These are phyloP conservation scores for Drosophila mayri DNA, from an alignment of 1,140 invertebrate species.

Conservation along the genomic window DNA sequence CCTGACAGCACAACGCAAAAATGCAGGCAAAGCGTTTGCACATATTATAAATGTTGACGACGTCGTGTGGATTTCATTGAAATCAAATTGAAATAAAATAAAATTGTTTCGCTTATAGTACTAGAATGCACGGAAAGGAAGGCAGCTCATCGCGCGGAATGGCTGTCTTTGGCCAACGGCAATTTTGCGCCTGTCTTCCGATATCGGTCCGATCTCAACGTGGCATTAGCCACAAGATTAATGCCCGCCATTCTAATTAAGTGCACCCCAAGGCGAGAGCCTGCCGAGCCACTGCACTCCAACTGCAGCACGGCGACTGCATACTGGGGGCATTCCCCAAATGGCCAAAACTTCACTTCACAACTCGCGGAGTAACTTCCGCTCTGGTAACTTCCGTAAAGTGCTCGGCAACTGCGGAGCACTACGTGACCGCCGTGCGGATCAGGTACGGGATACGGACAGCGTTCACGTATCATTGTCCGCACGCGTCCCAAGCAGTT, in stretches of 20 bases:
- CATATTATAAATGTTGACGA: constrained; percentile 55
- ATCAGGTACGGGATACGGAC: constrained; percentile 69
- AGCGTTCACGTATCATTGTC: constrained; percentile 69
- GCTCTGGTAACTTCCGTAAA: constrained; percentile 39
- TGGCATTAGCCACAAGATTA: constrained; percentile 75
- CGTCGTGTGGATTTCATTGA: constrained; percentile 69
- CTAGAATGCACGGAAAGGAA: background rate
- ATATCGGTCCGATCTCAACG: constrained; percentile 74
- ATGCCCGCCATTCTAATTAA: constrained; percentile 70
- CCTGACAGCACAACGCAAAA: constrained; percentile 19
- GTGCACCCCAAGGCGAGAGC: constrained; percentile 44
- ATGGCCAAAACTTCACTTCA: constrained; percentile 39
- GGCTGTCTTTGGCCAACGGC: constrained; percentile 46
- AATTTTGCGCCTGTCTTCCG: constrained; percentile 75
- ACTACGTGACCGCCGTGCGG: constrained; percentile 56
- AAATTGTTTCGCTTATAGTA: constrained; percentile 37
- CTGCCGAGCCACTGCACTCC: constrained; percentile 2
- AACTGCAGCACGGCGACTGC: constrained; percentile 5
- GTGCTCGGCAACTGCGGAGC: constrained; percentile 63
- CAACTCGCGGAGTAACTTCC: constrained; percentile 45
- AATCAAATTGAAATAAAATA: constrained; percentile 65
- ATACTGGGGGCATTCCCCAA: constrained; percentile 15
- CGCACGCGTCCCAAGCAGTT: constrained; percentile 60
- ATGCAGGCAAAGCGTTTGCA: constrained; percentile 49
- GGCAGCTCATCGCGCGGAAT: constrained; percentile 2